Conservation (phyloP, 1,140 invertebrate genomes). For the Sarcophaga peregrina region DNA sequence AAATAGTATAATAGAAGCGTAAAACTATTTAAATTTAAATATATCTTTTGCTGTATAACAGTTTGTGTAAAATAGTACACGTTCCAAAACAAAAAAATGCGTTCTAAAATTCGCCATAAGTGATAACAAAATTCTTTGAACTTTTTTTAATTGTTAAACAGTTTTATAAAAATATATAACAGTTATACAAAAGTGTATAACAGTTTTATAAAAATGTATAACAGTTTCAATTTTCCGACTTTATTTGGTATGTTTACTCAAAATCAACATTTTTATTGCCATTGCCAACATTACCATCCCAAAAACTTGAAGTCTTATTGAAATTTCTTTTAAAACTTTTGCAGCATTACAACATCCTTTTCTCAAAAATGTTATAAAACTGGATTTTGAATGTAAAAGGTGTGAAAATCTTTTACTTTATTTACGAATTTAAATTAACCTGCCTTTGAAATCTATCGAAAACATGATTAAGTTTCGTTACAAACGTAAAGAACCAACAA, state of each 20-base stretch:
- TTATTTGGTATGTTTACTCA: slow-evolving; percentile 14
- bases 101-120: too few relatives aligned
- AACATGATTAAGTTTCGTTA: slow-evolving; percentile 75
- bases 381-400: neutral
- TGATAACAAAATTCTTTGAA: too few relatives aligned
- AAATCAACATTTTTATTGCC: neutral
- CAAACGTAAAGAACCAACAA: slow-evolving; percentile 70
- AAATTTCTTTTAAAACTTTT: slow-evolving; percentile 30
- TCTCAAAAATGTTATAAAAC: slow-evolving; percentile 25
- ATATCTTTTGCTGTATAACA: neutral
- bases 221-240: neutral
- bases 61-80: neutral
- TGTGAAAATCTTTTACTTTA: too few relatives aligned
- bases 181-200: neutral
- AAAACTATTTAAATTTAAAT: too few relatives aligned
- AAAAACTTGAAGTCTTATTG: neutral
- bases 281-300: neutral
- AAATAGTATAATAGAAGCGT: too few relatives aligned
- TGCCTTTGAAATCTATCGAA: slow-evolving; percentile 1
- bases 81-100: too few relatives aligned
- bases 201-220: neutral
- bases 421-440: neutral
- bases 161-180: neutral
- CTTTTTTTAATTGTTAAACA: neutral
- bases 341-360: neutral